phyloP scores from a whole-genome alignment of 2,888 invertebrate genomes.

The Leptinotarsa peninsularis region DNA sequence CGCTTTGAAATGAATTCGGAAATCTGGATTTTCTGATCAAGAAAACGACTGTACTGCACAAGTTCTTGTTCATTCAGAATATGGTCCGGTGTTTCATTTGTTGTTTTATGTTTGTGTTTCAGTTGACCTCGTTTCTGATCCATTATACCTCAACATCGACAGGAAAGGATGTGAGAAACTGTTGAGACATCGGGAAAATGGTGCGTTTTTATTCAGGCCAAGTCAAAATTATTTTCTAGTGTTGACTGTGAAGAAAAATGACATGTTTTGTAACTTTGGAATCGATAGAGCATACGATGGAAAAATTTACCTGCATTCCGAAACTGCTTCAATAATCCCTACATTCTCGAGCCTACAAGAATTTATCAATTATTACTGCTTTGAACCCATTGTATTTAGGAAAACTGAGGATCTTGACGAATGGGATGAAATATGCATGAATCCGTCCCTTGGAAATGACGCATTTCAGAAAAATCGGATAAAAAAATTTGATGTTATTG shows the following conservation, averaged over 20 bases:
- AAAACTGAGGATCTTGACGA: slow-evolving; percentile 21
- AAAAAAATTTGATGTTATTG: too few relatives aligned
- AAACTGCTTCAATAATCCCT: slow-evolving; percentile 34
- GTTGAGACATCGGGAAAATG: slow-evolving; percentile 45
- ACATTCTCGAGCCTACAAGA: slow-evolving; percentile 47
- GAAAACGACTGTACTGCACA: too few relatives aligned
- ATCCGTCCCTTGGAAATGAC: slow-evolving; percentile 40
- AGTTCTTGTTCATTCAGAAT: too few relatives aligned
- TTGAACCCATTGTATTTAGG: slow-evolving; percentile 42
- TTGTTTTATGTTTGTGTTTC: slow-evolving; percentile 31
- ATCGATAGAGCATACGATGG: slow-evolving; percentile 42
- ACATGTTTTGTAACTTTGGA: slow-evolving; percentile 49
- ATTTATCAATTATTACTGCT: slow-evolving; percentile 47
- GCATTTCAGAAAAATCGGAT: slow-evolving; percentile 26
- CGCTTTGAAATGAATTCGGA: too few relatives aligned
- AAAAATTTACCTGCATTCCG: slow-evolving; percentile 43
- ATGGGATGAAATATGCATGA: slow-evolving; percentile 42
- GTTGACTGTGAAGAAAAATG: slow-evolving; percentile 46
- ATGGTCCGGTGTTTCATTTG: not conserved
- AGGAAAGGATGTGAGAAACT: slow-evolving; percentile 49
- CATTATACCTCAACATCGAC: slow-evolving; percentile 50
- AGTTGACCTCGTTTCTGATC: slow-evolving; percentile 49
- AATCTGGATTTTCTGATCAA: too few relatives aligned
- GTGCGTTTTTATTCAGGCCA: slow-evolving; percentile 52
- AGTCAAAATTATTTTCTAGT: slow-evolving; percentile 48